phyloP scores from a whole-genome alignment of 2,888 invertebrate species.

The Hermaeophaga mercurialis region DNA sequence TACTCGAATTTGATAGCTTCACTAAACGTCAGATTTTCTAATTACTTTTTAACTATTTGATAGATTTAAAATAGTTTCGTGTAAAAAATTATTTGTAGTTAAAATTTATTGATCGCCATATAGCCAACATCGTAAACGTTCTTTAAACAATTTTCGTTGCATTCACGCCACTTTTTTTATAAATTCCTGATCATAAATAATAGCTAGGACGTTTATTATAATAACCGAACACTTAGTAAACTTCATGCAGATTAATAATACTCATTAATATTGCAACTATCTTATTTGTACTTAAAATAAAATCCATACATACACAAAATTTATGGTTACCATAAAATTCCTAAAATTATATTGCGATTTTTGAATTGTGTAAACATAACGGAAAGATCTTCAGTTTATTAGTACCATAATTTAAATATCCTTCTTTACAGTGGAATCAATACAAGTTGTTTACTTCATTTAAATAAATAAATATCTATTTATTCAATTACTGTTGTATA shows the following conservation, averaged over 20 bases:
- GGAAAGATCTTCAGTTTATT: conserved; percentile 2
- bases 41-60: too few relatives aligned
- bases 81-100: too few relatives aligned
- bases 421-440: too few relatives aligned
- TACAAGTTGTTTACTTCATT: too few relatives aligned
- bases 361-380: not conserved
- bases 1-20: too few relatives aligned
- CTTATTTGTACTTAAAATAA: not conserved
- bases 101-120: not conserved
- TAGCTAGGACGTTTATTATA: conserved; percentile 9
- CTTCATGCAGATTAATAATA: conserved; percentile 2
- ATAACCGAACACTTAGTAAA: conserved; percentile 7
- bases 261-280: conserved; percentile 7
- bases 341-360: not conserved
- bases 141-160: not conserved
- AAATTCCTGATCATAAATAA: conserved; percentile 1
- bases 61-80: too few relatives aligned
- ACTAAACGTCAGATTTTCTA: too few relatives aligned
- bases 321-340: conserved; percentile 3
- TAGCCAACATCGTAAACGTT: not conserved
- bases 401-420: not conserved
- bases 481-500: too few relatives aligned
- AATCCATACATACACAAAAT: conserved; percentile 6
- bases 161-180: not conserved
- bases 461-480: too few relatives aligned